phyloP scores from a whole-genome alignment of 2,888 invertebrate genomes.

The Drosophila histrio region DNA sequence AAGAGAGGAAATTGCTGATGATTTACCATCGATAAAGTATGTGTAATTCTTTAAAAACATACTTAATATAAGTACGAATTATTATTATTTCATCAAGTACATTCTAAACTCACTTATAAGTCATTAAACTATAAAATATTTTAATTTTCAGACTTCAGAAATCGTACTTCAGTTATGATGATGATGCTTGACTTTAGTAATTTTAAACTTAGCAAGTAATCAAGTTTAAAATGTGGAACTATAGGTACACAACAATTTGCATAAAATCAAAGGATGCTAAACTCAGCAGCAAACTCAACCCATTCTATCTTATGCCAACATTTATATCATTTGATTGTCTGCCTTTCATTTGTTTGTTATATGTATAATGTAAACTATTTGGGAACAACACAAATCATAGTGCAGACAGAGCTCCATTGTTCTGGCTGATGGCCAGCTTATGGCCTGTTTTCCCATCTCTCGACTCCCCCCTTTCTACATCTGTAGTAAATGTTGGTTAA shows the following conservation, averaged over 20 bases:
- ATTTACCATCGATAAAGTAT: not conserved
- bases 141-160: no score
- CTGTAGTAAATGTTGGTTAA: constrained; percentile 79
- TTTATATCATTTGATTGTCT: not conserved
- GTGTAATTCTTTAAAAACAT: no score
- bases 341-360: constrained; percentile 46
- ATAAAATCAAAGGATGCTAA: constrained; percentile 60
- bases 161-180: no score
- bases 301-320: not conserved
- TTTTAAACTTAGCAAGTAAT: no score
- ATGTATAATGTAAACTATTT: constrained; percentile 66
- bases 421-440: constrained; percentile 28
- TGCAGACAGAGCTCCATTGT: constrained; percentile 6
- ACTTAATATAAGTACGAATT: no score
- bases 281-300: not conserved
- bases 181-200: no score
- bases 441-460: not conserved
- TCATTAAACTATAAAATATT: no score
- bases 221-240: no score
- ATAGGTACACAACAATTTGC: constrained; percentile 67
- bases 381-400: constrained; percentile 56
- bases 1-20: not conserved
- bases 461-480: not conserved
- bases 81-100: no score
- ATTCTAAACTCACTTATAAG: no score